phyloP scores from a whole-genome alignment of 1,140 invertebrate species.

The Zophobas morio region DNA sequence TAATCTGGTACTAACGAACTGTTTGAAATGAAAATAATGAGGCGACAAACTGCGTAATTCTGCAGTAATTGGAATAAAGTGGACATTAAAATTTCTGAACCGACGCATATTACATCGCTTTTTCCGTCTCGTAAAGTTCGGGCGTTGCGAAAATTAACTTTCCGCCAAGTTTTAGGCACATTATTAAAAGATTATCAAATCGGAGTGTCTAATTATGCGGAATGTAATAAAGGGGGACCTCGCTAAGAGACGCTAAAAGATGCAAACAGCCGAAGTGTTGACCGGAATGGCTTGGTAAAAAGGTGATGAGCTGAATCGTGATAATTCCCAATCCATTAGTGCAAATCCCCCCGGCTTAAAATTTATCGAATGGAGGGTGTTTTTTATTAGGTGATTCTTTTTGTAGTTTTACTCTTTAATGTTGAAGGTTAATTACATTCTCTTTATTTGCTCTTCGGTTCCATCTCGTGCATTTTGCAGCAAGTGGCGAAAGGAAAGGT shows the following conservation, averaged over 20 bases:
- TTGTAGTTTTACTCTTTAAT: constrained; percentile 11
- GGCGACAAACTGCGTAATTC: too few relatives aligned
- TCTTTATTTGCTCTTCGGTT: neutral
- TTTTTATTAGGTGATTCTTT: constrained; percentile 10
- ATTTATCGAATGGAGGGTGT: constrained; percentile 11
- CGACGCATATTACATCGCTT: neutral
- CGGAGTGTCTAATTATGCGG: constrained; percentile 7
- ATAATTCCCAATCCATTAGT: constrained; percentile 40
- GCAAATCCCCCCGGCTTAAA: constrained; percentile 29
- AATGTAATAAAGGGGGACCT: constrained; percentile 14
- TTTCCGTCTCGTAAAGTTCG: neutral
- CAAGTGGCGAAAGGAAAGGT: too few relatives aligned
- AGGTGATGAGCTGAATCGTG: constrained; percentile 25
- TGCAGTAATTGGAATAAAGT: too few relatives aligned
- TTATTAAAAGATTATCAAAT: constrained; percentile 26
- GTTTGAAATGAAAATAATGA: too few relatives aligned
- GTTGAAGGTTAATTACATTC: neutral
- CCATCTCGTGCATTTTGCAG: too few relatives aligned
- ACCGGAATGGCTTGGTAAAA: constrained; percentile 20
- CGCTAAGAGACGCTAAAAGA: constrained; percentile 9
- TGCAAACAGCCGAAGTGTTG: constrained; percentile 29
- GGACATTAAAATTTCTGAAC: too few relatives aligned
- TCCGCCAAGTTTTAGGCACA: neutral
- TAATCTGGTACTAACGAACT: too few relatives aligned
- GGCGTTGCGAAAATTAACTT: neutral